Base-by-base conservation (phyloP, 2,888 invertebrate genomes). In the Epistrophe eligans region DNA sequence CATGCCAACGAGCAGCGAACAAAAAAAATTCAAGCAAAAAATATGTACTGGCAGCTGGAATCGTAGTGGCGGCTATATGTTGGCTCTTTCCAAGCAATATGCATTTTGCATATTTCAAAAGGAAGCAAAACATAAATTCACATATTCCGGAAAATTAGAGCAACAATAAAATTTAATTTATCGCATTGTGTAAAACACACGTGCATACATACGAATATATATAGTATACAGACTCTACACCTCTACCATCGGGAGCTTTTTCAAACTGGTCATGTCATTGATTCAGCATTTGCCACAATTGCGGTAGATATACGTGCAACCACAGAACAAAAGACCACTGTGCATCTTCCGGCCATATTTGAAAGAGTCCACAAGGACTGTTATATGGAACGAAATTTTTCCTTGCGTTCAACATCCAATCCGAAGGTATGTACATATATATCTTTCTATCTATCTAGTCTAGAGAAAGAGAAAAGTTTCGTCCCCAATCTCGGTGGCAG, bases 141-240 rank as follows among this genome's bases (percentile, higher is more conserved):
- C 87, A 89, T 89, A 90, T 90, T 90, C 90, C 90, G 90, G 90
- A 90, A 90, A 90, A 90, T 90, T 90, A 90, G 90, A 90, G 88
- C 83, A 88, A 89, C 89, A 89, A 90, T 90, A 90, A 90, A 90
- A 89, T 89, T 88, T 88, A 90, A 89, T 90, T 90, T 88, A 84
- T 88, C 83, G 80, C 72, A 77, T 82, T 84, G 74, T 74, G n/a
- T 57, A 66, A 62, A 73, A 76, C 19, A 52, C 79, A 70, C 77
- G 66, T 57, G 43, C 48, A n/a, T 15, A 35, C n/a, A n/a, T 17
- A 48, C 10, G 9, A 9, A 50, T 45, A 79, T 66, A 4, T 4
- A 17, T 13, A 4, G 45, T 40, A 19, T 58, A 40, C 4, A 52
- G 5, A 24, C 13, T 52, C 57, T 67, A 74, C 52, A 73, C 40